Conservation (phyloP, 1,140 invertebrate genomes). For the Condylostylus longicornis region DNA sequence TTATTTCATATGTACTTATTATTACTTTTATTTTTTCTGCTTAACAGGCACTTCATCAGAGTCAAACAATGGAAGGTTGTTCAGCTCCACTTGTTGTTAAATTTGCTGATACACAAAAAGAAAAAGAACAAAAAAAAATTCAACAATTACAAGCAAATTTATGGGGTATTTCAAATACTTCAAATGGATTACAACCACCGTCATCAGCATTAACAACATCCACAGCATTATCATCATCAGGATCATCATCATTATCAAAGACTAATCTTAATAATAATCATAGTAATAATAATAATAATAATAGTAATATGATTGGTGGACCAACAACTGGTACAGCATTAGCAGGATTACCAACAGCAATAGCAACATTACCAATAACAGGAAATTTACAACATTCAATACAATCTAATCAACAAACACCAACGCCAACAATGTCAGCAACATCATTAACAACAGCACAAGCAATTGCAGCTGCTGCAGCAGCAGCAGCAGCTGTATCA, state of each 20-base stretch:
- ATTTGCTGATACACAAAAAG: slow-evolving; percentile 97
- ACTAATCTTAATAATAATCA: too few species aligned
- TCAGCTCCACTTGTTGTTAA: slow-evolving; percentile 95
- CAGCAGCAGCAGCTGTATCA: slow-evolving; percentile 21
- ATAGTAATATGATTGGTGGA: too few species aligned
- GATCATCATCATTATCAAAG: too few species aligned
- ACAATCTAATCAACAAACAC: too few species aligned
- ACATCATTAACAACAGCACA: slow-evolving; percentile 16
- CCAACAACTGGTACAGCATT: not conserved
- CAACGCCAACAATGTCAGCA: slow-evolving; percentile 16
- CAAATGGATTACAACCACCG: slow-evolving; percentile 37
- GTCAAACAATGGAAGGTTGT: slow-evolving; percentile 97
- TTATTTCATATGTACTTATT: too few species aligned
- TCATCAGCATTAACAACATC: slow-evolving; percentile 10
- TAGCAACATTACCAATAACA: not conserved
- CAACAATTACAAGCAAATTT: slow-evolving; percentile 79
- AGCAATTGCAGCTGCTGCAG: slow-evolving; percentile 12
- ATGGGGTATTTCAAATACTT: slow-evolving; percentile 47
- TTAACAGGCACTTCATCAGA: slow-evolving; percentile 75
- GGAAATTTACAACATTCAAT: too few species aligned
- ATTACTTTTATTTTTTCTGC: not conserved
- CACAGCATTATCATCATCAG: slow-evolving; percentile 11
- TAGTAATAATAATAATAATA: too few species aligned
- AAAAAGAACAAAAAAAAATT: slow-evolving; percentile 91
- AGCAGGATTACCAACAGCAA: not conserved